Conservation (phyloP, 2,888 invertebrate genomes). For the Athalia circularis region DNA sequence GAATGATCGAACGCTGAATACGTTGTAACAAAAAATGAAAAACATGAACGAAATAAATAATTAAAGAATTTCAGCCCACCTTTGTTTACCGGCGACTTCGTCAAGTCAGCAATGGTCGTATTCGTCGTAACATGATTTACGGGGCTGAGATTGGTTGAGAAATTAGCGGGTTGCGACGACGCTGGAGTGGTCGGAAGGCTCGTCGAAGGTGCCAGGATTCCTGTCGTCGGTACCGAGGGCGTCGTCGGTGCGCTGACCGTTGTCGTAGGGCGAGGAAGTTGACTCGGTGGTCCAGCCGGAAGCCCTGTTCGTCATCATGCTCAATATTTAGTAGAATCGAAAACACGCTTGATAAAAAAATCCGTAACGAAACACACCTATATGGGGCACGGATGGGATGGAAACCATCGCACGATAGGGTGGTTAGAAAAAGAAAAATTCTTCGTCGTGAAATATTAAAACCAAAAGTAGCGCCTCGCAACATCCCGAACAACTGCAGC, state of each 20-base stretch:
- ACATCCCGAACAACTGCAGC: too few relatives aligned
- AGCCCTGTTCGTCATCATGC: constrained; percentile 57
- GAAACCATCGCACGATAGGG: too few relatives aligned
- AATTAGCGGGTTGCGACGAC: constrained; percentile 39
- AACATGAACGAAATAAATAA: not conserved
- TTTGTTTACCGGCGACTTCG: constrained; percentile 62
- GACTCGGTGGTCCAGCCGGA: constrained; percentile 65
- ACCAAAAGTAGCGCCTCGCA: too few relatives aligned
- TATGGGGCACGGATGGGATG: too few relatives aligned
- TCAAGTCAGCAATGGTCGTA: constrained; percentile 52
- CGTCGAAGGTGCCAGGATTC: constrained; percentile 55
- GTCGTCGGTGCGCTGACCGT: constrained; percentile 70
- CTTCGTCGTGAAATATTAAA: too few relatives aligned
- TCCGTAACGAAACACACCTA: too few relatives aligned
- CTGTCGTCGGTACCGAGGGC: constrained; percentile 62
- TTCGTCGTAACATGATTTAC: constrained; percentile 32
- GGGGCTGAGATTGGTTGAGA: constrained; percentile 23
- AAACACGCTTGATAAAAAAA: not conserved
- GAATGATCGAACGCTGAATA: not conserved
- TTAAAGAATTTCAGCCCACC: constrained; percentile 49
- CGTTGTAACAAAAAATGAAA: not conserved
- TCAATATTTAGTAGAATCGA: not conserved
- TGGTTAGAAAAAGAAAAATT: constrained; percentile 18
- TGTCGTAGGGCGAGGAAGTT: constrained; percentile 65
- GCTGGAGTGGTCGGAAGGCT: constrained; percentile 68